Base-by-base conservation (phyloP, 2,888 invertebrate species). In the Loripinus fragilis region DNA sequence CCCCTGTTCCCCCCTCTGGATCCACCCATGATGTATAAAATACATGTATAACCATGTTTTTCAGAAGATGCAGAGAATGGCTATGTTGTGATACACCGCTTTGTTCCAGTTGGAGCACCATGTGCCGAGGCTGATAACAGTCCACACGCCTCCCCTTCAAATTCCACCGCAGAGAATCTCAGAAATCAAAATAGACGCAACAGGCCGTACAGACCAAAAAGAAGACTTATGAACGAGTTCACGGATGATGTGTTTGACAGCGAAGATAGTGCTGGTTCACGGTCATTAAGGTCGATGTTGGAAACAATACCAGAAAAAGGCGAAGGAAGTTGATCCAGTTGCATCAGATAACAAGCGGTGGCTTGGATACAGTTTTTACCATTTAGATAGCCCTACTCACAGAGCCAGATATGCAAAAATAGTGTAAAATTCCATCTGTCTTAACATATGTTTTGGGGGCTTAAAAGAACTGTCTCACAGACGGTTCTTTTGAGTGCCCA, bases 221-320 rank as follows among this genome's bases (percentile, higher is more conserved):
- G 91, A 52, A 73, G 89, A 20, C 76, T 91, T 25, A 84, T 91
- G 74, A 87, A 86, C 71, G 90, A 91, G 69, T 89, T 88, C 77
- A 88, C 88, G 12, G 91, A 91, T 83, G 91, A 91, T 73, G 91
- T 91, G 28, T 91, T 91, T 86, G 91, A 91, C 69, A 89, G 89
- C 23, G 91, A 91, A 69, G 90, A 91, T 79, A 90, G 89, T 77
- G 88, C 79, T 41, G 89, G 89, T 1, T 90, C 88, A 2, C 74
- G 85, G 33, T 70, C 83, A 0, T 66, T 85, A 15, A 52, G 86
- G n/a, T 73, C 82, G n/a, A 85, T 84, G 2, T 74, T 88, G 15
- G 83, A 83, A 50, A 86, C 87, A 17, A 87, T 88, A 55, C 88
- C 86, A 45, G 88, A 88, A 67, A 83, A 74, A 33, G 76, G 81